Percentiles rank a stretch among this genome's conserved stretches.
These are phyloP conservation scores for Loris lydekkerianus DNA, from an alignment of 2,797 vertebrate genomes.

Conservation along the genomic window DNA sequence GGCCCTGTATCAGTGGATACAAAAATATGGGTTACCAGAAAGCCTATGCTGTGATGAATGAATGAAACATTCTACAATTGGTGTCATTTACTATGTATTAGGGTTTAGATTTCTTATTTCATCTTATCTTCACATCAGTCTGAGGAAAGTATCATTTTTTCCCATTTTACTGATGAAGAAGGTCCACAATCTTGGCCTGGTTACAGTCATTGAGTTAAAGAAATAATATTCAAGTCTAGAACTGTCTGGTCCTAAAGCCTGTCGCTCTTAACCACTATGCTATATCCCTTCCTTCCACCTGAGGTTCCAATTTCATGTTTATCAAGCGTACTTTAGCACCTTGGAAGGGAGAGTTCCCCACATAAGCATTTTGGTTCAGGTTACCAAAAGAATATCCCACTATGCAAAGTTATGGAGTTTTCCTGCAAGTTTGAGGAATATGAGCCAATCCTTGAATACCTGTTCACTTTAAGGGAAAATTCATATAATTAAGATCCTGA, in stretches of 20 bases:
- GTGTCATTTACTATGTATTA: not conserved
- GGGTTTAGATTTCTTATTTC: conserved; percentile 11
- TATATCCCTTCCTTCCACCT: not conserved
- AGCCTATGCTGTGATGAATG: not conserved
- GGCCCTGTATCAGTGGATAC: not conserved
- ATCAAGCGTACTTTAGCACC: conserved; percentile 15
- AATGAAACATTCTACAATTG: not conserved
- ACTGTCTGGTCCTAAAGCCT: not conserved
- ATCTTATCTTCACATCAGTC: conserved; percentile 13
- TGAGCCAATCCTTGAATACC: not conserved
- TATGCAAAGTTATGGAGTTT: conserved; percentile 26
- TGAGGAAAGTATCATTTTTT: not conserved
- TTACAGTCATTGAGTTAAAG: conserved; percentile 26
- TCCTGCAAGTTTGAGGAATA: conserved; percentile 8
- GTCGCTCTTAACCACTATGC: not conserved
- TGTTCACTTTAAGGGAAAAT: not conserved
- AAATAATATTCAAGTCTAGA: conserved; percentile 43
- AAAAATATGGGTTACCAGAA: not conserved
- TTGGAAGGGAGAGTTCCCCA: not conserved
- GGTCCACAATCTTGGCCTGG: not conserved
- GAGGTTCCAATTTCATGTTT: conserved; percentile 15
- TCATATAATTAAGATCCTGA: not conserved
- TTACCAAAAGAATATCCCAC: conserved; percentile 38
- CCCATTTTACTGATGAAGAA: conserved; percentile 7
- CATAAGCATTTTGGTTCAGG: not conserved